Conservation (phyloP, 2,113 vertebrate genomes). For the Synchiropus splendidus region DNA sequence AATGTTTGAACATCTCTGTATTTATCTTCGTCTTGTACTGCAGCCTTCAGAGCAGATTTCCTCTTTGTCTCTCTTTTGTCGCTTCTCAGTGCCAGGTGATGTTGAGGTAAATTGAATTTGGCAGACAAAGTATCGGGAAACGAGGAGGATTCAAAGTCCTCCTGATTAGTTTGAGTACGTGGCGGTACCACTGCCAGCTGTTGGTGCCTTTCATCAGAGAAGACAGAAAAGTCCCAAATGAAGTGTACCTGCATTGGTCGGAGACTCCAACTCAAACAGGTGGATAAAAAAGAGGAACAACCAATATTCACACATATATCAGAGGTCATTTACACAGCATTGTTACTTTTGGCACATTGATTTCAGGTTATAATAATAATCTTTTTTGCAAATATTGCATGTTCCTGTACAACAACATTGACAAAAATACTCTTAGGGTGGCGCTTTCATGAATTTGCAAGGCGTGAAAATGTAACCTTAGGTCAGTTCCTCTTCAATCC, state of each 20-base stretch:
- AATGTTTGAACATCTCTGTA: slow-evolving; percentile 42
- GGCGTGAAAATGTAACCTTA: slow-evolving; percentile 67
- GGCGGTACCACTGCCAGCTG: slow-evolving; percentile 82
- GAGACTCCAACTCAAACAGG: slow-evolving; percentile 63
- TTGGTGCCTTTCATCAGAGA: slow-evolving; percentile 81
- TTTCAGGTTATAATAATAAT: slow-evolving; percentile 69
- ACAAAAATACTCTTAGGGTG: slow-evolving; percentile 69
- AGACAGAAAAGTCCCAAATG: slow-evolving; percentile 74
- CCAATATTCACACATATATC: slow-evolving; percentile 77
- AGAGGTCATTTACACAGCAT: slow-evolving; percentile 85
- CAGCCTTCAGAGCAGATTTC: slow-evolving; percentile 54
- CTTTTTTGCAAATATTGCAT: slow-evolving; percentile 90
- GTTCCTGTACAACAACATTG: slow-evolving; percentile 89
- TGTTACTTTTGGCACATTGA: slow-evolving; percentile 96
- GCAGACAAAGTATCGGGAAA: slow-evolving; percentile 72
- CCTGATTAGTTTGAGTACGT: slow-evolving; percentile 86
- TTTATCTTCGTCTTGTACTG: slow-evolving; percentile 40
- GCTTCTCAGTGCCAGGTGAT: slow-evolving; percentile 78
- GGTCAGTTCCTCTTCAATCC: slow-evolving; percentile 82
- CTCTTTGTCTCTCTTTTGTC: slow-evolving; percentile 60
- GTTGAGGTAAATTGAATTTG: slow-evolving; percentile 97
- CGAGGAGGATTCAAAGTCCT: slow-evolving; percentile 71
- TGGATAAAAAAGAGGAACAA: slow-evolving; percentile 75
- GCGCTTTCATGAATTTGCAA: slow-evolving; percentile 68
- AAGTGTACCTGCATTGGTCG: slow-evolving; percentile 83